These are phyloP conservation scores for Drosophila kuntzei DNA, from an alignment of 2,888 invertebrate genomes.

Conservation along the genomic window DNA sequence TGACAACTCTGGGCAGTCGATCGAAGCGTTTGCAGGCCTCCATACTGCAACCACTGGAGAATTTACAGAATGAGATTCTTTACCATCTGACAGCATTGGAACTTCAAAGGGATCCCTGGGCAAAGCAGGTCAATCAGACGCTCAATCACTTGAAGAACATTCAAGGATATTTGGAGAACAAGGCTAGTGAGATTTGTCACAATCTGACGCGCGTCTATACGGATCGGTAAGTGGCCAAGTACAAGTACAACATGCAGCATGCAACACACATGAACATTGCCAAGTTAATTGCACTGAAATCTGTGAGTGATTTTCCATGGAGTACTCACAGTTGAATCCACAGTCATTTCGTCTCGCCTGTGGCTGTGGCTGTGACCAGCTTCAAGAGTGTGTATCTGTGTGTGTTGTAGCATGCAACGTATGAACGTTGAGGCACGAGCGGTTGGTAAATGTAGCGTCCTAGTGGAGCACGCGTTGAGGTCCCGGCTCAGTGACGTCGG, in stretches of 20 bases:
- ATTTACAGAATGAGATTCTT: constrained; percentile 89
- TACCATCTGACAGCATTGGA: constrained; percentile 92
- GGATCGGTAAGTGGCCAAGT: constrained; percentile 75
- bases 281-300: constrained; percentile 49
- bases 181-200: constrained; percentile 89
- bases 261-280: constrained; percentile 10
- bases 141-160: constrained; percentile 91
- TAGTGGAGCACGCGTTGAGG: too few relatives aligned
- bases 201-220: constrained; percentile 87
- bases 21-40: constrained; percentile 89
- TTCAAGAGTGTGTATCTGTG: neutral
- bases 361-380: constrained; percentile 27
- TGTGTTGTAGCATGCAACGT: too few relatives aligned
- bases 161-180: constrained; percentile 91
- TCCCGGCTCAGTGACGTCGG: too few relatives aligned
- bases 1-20: constrained; percentile 89
- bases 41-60: constrained; percentile 89
- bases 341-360: constrained; percentile 29
- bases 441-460: too few relatives aligned
- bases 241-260: neutral
- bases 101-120: constrained; percentile 90
- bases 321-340: constrained; percentile 27
- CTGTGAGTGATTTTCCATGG: constrained; percentile 37
- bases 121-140: constrained; percentile 90
- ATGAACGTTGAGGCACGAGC: too few relatives aligned